A percentile compares a stretch with the other conserved stretches of the same genome.
phyloP scores from a whole-genome alignment of 1,140 invertebrate species.

The Drosophila sp. region DNA sequence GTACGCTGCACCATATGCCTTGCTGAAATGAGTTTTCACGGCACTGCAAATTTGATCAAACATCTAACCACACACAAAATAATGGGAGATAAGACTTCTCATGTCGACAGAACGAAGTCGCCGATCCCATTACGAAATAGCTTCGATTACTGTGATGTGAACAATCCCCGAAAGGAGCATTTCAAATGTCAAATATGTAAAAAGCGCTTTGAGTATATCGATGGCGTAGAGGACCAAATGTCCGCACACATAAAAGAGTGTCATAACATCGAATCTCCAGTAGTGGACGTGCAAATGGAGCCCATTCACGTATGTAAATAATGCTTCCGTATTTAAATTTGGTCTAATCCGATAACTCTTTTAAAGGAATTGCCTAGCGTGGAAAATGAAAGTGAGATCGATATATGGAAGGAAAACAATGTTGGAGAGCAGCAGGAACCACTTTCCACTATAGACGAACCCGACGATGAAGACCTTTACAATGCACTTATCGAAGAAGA shows the following conservation, averaged over 20 bases:
- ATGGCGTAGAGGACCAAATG: conserved; percentile 24
- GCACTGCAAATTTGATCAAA: conserved; percentile 70
- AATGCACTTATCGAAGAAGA: conserved; percentile 51
- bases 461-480: conserved; percentile 32
- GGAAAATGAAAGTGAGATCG: neutral
- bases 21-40: conserved; percentile 61
- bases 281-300: neutral
- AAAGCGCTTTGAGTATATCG: conserved; percentile 44
- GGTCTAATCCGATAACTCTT: neutral
- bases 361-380: neutral
- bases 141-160: conserved; percentile 41
- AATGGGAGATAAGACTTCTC: conserved; percentile 28
- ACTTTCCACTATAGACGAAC: conserved; percentile 23
- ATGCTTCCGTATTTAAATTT: neutral
- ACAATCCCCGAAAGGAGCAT: conserved; percentile 19
- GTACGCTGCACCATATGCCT: conserved; percentile 60
- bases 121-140: neutral
- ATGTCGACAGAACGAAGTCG: neutral
- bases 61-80: conserved; percentile 60
- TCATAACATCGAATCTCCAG: neutral
- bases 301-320: neutral
- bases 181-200: conserved; percentile 64
- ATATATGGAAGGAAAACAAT: conserved; percentile 1
- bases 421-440: neutral
- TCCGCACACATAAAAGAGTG: conserved; percentile 26